phyloP scores from a whole-genome alignment of 2,113 vertebrate species.

The Gobiocypris rarus region DNA sequence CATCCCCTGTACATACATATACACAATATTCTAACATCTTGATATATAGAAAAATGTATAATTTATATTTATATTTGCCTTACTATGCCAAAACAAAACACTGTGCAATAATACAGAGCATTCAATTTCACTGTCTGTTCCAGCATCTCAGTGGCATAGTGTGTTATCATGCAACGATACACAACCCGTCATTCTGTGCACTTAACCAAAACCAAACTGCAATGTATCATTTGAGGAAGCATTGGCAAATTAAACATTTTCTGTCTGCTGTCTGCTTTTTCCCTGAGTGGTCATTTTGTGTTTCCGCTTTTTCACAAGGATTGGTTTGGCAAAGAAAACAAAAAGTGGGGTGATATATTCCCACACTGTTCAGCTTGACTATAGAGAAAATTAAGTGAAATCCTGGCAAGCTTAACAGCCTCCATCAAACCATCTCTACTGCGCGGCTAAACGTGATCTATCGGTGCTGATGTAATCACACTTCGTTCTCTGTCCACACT shows the following conservation, averaged over 20 bases:
- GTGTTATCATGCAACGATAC: conserved; percentile 16
- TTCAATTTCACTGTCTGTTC: neutral
- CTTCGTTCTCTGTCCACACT: neutral
- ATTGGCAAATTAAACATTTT: neutral
- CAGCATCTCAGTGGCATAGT: neutral
- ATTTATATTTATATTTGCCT: too few relatives aligned
- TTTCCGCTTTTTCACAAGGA: conserved; percentile 1
- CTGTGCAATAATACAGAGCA: neutral
- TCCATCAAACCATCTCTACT: conserved; percentile 2
- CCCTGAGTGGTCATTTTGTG: neutral
- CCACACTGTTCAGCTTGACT: neutral
- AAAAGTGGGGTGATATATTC: neutral
- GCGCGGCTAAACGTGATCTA: conserved; percentile 1
- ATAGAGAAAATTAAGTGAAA: neutral
- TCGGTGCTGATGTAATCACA: neutral
- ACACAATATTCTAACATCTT: too few relatives aligned
- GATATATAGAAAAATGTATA: neutral
- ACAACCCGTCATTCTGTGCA: neutral
- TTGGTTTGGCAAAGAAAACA: conserved; percentile 16
- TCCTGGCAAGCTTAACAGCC: conserved; percentile 11
- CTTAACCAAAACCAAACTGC: conserved; percentile 21
- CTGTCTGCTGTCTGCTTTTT: conserved; percentile 15
- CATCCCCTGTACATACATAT: too few relatives aligned
- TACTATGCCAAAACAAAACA: neutral
- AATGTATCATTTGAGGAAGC: conserved; percentile 14